Base-by-base conservation (phyloP, 30 jellyfish, hydroid and myxozoan genomes). In the Pelagia noctiluca region DNA sequence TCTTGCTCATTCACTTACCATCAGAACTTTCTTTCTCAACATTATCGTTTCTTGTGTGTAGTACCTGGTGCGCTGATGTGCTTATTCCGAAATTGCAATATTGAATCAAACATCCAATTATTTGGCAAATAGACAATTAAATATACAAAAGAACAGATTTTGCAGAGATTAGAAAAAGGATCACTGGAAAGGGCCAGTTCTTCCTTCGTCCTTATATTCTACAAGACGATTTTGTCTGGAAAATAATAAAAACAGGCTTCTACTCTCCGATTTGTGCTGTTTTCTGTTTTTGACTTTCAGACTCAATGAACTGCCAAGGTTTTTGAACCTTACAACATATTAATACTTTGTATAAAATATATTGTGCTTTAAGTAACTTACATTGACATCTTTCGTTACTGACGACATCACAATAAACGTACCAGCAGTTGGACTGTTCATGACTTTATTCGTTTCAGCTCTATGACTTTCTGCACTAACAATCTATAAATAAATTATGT, bases 401-500 rank as follows among this genome's bases (percentile, higher is more conserved):
- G 68, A 52, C 4, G 68, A 19, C 68, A 52, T 52, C 68, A 52
- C 68, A 52, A 52, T 30, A 52, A 52, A 52, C 68, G 68, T 3
- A 30, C 68, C 68, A 52, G 68, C 12, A 52, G 68, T 52, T 52
- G 16, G 68, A 52, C 21, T 52, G 68, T 4, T 30, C 16, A 10
- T 52, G 68, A 52, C 68, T 52, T 30, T 52, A 25, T 52, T 30
- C 12, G 21, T 10, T 52, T 52, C 68, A 52, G 16, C 68, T 52
- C 26, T 52, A 19, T 30, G 21, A 52, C 28, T 52, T 30, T 52
- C 68, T 52, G 12, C 68, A 52, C 68, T 52, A 52, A 10, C 21
- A 52, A 52, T 52, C 68, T 52, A 52, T 30, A 52, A 52, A 52
- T 52, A 52, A 52, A 52, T 10, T 5, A 19, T 52, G 16, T 25